These are phyloP conservation scores for Sebastiscus tertius DNA, from an alignment of 2,797 vertebrate species.

Conservation along the genomic window DNA sequence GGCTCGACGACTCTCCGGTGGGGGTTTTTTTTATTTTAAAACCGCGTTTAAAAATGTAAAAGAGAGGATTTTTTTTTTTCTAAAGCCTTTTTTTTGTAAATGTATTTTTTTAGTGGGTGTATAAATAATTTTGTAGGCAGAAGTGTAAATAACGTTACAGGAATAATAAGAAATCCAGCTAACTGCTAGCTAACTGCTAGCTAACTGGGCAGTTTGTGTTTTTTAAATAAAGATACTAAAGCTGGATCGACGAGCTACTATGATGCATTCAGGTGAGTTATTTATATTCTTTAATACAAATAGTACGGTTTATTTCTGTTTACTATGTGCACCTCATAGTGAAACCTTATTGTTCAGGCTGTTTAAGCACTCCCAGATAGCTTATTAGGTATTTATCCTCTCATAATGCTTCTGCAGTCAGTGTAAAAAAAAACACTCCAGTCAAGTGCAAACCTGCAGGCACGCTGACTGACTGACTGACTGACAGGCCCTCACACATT, in stretches of 20 bases:
- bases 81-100: constrained; percentile 10
- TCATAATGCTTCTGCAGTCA: background rate
- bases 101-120: constrained; percentile 46
- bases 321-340: background rate
- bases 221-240: constrained; percentile 12
- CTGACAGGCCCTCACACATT: constrained; percentile 27
- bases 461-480: background rate
- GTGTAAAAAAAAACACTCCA: constrained; percentile 6
- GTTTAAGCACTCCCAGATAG: background rate
- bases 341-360: background rate
- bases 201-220: constrained; percentile 13
- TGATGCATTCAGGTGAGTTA: constrained; percentile 70
- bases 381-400: background rate
- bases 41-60: constrained; percentile 1
- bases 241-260: constrained; percentile 46
- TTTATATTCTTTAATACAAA: background rate
- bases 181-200: constrained; percentile 8
- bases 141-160: constrained; percentile 29
- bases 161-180: constrained; percentile 2
- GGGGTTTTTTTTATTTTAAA: constrained; percentile 57
- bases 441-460: constrained; percentile 40
- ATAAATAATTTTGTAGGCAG: constrained; percentile 28
- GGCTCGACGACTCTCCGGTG: constrained; percentile 64
- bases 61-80: constrained; percentile 19
- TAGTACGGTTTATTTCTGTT: background rate